Conservation (phyloP, 2,888 invertebrate genomes). For the Himalopsyche anomala region DNA sequence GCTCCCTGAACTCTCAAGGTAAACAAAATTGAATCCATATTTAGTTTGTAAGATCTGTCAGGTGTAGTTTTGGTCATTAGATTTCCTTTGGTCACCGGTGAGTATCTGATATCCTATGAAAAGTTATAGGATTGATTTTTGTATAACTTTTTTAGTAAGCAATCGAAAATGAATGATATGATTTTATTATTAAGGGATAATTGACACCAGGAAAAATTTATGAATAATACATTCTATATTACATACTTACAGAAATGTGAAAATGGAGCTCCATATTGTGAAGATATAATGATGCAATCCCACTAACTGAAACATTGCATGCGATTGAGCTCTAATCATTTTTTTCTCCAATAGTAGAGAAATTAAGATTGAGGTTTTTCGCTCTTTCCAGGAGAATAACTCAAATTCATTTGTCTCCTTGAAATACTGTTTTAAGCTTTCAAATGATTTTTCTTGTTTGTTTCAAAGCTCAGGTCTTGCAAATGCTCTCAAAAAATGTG, state of each 20-base stretch:
- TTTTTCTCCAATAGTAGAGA: background rate
- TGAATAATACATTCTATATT: slow-evolving; percentile 50
- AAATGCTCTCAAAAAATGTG: too few species aligned
- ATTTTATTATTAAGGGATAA: slow-evolving; percentile 27
- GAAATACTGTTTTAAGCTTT: background rate
- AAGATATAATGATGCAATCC: slow-evolving; percentile 33
- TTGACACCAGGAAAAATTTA: slow-evolving; percentile 43
- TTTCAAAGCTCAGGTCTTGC: background rate
- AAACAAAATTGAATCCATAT: background rate
- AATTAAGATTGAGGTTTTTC: background rate
- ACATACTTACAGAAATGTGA: slow-evolving; percentile 41
- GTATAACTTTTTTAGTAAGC: slow-evolving; percentile 14
- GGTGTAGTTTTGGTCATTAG: slow-evolving; percentile 48
- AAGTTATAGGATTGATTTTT: background rate
- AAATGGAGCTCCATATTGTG: slow-evolving; percentile 41
- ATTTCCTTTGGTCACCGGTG: slow-evolving; percentile 9
- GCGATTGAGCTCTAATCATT: slow-evolving; percentile 4
- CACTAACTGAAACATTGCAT: slow-evolving; percentile 14
- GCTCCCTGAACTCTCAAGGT: background rate
- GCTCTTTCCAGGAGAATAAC: slow-evolving; percentile 7
- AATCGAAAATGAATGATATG: slow-evolving; percentile 22
- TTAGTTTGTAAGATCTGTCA: slow-evolving; percentile 7
- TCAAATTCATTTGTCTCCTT: background rate
- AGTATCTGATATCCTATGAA: slow-evolving; percentile 5
- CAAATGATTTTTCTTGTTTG: slow-evolving; percentile 35